These are phyloP conservation scores for Cathartes aura DNA, from an alignment of 2,113 vertebrate genomes.

Conservation along the genomic window DNA sequence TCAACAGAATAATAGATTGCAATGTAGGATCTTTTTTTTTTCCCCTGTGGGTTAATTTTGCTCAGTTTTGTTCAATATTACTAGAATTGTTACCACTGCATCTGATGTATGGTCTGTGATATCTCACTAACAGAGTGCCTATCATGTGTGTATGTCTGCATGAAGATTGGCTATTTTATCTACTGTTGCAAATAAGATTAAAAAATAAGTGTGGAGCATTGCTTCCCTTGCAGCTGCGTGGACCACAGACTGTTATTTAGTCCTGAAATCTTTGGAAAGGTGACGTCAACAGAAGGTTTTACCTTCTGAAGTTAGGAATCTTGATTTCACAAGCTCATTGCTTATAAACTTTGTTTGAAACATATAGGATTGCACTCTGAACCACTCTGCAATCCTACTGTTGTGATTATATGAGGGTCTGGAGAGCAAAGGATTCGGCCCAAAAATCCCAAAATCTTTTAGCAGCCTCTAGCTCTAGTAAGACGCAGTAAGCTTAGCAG, in stretches of 20 bases:
- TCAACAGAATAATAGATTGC: not conserved
- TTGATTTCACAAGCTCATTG: not conserved
- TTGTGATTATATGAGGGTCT: not conserved
- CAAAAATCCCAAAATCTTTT: not conserved
- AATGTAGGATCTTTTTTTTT: not conserved
- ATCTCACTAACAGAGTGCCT: not conserved
- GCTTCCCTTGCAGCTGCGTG: not conserved
- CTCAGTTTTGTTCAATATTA: not conserved
- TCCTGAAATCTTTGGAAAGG: not conserved
- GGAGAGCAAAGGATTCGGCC: not conserved
- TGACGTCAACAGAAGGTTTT: not conserved
- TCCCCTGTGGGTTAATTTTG: not conserved
- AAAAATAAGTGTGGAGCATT: accelerated
- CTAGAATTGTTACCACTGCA: not conserved
- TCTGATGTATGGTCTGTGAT: not conserved
- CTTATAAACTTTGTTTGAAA: not conserved
- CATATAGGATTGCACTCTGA: not conserved
- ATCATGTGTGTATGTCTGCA: accelerated
- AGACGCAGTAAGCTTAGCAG: not conserved
- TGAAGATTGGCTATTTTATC: not conserved
- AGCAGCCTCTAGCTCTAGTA: not conserved
- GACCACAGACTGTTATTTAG: not conserved
- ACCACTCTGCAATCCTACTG: not conserved
- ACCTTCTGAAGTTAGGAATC: not conserved
- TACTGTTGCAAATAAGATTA: not conserved